Base-by-base conservation (phyloP, 2,797 vertebrate species). In the Erethizon dorsatum region DNA sequence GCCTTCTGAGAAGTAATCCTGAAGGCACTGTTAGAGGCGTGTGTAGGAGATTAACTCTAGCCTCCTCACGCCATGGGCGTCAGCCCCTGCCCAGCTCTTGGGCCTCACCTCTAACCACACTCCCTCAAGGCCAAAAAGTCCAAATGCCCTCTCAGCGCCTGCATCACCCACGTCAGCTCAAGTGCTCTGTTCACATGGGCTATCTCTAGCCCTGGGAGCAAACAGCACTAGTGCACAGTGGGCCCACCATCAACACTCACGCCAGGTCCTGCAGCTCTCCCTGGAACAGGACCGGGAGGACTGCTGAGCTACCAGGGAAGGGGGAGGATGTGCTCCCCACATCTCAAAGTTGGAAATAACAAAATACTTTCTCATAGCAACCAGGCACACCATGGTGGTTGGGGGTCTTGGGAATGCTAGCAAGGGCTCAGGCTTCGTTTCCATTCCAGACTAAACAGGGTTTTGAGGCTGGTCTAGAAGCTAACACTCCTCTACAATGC, bases 191-290 rank as follows among this genome's bases (percentile, higher is more conserved):
- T 65, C 2, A 57, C 24, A 77, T 6, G 45, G 56, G n/a, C 4
- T 24, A 26, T 79, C 82, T 69, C 56, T 1, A n/a, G 56, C 26
- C 37, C 17, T 0, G 0, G 61, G 18, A 83, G 65, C 14, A 67
- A 67, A 67, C 1, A 13, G 18, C 9, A 17, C 12, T 0, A 0
- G 26, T 0, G 1, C 26, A 11, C 10, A 11, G 77, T 0, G 26
- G 73, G 82, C 8, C 14, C 9, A 14, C 61, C 6, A 0, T 10
- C 13, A 26, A 82, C 28, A 13, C 31, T 56, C 6, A 3, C 13
- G 54, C 77, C 41, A 10, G 45, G n/a, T 9, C 31, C 78, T 1
- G 1, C 0, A 6, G 52, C 57, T 37, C 45, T 91, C 50, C 6
- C 24, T 75, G 52, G 6, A 26, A 56, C 6, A 56, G 13, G 33